These are phyloP conservation scores for Bothrops jararaca DNA, from an alignment of 2,113 vertebrate species.

Conservation along the genomic window DNA sequence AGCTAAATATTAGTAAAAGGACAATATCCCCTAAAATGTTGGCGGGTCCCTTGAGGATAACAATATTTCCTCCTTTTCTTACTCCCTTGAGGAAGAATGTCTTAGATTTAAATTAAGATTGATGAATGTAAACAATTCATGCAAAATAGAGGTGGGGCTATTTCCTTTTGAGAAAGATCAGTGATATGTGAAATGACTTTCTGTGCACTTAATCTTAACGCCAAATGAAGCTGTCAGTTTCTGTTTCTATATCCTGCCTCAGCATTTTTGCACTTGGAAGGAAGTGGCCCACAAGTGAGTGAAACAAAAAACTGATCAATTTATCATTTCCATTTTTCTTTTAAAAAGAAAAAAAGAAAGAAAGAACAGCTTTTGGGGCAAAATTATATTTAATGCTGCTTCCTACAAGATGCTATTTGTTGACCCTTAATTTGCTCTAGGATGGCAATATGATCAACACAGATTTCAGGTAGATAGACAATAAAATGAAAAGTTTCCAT, in stretches of 20 bases:
- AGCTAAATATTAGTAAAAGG: not conserved
- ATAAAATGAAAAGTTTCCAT: not conserved
- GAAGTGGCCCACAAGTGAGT: slow-evolving; percentile 43
- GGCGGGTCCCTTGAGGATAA: too few relatives aligned
- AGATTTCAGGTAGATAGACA: not conserved
- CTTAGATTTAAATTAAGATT: slow-evolving; percentile 4
- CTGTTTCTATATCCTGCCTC: slow-evolving; percentile 54
- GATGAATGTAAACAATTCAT: slow-evolving; percentile 43
- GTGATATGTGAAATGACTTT: slow-evolving; percentile 52
- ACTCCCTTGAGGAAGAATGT: not conserved
- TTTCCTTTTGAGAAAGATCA: slow-evolving; percentile 51
- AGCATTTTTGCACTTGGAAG: slow-evolving; percentile 49
- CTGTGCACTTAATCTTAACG: slow-evolving; percentile 58
- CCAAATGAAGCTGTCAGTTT: slow-evolving; percentile 62
- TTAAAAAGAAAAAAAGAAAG: slow-evolving; percentile 19
- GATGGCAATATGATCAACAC: not conserved
- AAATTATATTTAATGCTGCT: not conserved
- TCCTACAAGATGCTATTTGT: not conserved
- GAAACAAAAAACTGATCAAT: slow-evolving; percentile 12
- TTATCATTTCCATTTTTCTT: slow-evolving; percentile 45
- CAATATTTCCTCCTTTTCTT: not conserved
- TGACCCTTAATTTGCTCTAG: not conserved
- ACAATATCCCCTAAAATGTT: not conserved
- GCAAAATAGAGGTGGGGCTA: slow-evolving; percentile 27
- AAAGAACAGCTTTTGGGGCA: not conserved